A percentile compares a stretch with the other conserved stretches of the same genome.
phyloP scores from a whole-genome alignment of 2,113 vertebrate genomes.

The Ictalurus punctatus region DNA sequence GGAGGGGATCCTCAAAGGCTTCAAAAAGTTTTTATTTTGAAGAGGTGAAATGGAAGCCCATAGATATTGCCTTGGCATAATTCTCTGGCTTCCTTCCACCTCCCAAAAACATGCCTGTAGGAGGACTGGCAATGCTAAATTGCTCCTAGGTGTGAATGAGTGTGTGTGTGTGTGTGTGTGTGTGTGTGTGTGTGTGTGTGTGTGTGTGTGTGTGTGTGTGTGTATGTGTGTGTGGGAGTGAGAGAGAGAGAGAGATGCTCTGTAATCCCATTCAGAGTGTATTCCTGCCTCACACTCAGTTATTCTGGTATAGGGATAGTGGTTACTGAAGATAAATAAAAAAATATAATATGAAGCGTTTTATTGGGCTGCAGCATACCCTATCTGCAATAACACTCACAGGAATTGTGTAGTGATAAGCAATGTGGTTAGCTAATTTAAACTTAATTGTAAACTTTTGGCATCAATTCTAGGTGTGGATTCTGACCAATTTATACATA shows the following conservation, averaged over 20 bases:
- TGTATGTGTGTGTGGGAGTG: no score
- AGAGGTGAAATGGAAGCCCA: background rate
- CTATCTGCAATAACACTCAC: background rate
- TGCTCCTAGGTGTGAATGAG: background rate
- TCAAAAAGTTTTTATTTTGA: background rate
- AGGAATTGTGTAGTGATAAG: background rate
- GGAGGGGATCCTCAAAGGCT: background rate
- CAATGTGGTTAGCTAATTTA: background rate
- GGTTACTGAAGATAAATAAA: background rate
- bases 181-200: background rate
- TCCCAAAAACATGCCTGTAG: background rate
- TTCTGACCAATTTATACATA: background rate
- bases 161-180: background rate
- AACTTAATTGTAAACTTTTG: background rate
- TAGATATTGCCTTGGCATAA: background rate
- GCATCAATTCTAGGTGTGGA: background rate
- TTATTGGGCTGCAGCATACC: background rate
- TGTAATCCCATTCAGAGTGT: background rate
- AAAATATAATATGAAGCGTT: background rate
- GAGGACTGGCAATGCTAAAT: background rate
- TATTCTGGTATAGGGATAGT: background rate
- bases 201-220: no score
- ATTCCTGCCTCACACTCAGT: background rate
- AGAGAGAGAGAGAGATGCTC: background rate
- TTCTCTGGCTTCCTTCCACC: background rate